Conservation (phyloP, 2,797 vertebrate species). For the Sarcoramphus papa region DNA sequence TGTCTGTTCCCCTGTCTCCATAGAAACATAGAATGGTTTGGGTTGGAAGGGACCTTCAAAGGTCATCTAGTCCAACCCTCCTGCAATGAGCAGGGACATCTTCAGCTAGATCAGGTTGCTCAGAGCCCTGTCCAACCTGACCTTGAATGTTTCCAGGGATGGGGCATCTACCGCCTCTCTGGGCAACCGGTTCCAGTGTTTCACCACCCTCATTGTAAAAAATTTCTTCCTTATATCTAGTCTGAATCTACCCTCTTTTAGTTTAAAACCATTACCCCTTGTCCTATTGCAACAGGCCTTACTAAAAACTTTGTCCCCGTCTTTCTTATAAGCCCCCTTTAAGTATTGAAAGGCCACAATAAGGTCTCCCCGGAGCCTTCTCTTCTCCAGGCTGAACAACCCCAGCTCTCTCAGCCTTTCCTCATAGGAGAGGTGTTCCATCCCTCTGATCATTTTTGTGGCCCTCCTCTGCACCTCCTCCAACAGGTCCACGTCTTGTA, state of each 20-base stretch:
- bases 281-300: rapidly evolving
- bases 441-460: neutral
- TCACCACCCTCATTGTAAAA: too few species aligned
- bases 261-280: neutral
- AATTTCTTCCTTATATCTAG: neutral
- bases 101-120: neutral
- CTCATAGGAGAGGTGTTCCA: neutral
- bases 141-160: too few species aligned
- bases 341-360: neutral
- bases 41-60: neutral
- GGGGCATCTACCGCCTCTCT: too few species aligned
- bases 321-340: neutral
- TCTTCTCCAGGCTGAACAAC: neutral
- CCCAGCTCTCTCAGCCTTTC: neutral
- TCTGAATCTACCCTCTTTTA: neutral
- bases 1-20: neutral
- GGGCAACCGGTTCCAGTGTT: too few species aligned
- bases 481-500: rapidly evolving
- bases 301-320: neutral
- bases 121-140: rapidly evolving
- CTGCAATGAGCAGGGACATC: neutral
- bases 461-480: neutral
- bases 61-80: neutral
- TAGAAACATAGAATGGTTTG: neutral
- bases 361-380: neutral